Evolutionary conservation across 2,113 vertebrate species (phyloP).

Genomic region (Melanocharis versteri): DNA sequence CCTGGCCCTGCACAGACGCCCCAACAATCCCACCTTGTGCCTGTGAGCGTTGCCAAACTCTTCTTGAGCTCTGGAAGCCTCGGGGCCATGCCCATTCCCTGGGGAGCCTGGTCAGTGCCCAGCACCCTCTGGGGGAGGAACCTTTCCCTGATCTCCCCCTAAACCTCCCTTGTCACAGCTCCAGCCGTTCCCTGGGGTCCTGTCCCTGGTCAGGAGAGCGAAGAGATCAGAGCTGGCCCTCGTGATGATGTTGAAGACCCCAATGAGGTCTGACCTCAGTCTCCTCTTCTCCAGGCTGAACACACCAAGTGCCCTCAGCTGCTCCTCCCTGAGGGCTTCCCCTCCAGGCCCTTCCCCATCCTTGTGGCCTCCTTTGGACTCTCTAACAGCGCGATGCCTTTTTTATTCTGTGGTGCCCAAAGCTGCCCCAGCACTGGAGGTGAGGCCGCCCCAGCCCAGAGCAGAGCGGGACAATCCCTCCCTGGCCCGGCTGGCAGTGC

Average conservation of each 20-base stretch:
- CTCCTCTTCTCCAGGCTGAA: background rate
- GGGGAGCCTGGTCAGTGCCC: background rate
- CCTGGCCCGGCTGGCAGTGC: background rate
- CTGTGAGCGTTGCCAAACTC: background rate
- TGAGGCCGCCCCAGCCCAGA: background rate
- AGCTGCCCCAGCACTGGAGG: background rate
- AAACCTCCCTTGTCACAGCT: background rate
- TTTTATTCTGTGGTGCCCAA: background rate
- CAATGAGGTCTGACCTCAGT: background rate
- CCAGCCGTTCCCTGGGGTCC: background rate
- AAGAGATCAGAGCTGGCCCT: background rate
- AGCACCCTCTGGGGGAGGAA: too few relatives aligned
- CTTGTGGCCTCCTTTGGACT: background rate
- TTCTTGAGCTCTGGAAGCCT: background rate
- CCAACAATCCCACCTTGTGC: background rate
- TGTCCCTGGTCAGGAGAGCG: background rate
- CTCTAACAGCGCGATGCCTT: background rate
- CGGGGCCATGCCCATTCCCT: accelerated
- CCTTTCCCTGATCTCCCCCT: too few relatives aligned
- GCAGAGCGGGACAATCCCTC: background rate
- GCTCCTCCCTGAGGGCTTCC: background rate
- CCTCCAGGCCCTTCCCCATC: background rate
- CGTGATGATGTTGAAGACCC: background rate
- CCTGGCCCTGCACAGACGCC: background rate
- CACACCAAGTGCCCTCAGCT: background rate